phyloP scores from a whole-genome alignment of 1,140 invertebrate species.

The Drosophila hydei region DNA sequence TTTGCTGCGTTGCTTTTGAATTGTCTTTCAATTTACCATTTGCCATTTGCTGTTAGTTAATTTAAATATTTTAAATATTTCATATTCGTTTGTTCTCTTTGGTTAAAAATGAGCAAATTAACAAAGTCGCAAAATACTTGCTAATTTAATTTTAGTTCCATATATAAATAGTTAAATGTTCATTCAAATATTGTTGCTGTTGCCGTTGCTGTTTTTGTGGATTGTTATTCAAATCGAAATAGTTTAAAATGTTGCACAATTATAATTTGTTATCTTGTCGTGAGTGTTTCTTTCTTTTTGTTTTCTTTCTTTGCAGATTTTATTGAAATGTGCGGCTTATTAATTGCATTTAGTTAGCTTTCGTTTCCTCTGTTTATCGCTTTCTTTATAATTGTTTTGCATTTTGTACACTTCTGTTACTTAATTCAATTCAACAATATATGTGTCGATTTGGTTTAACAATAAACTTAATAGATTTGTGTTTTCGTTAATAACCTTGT shows the following conservation, averaged over 20 bases:
- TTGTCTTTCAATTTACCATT: neutral
- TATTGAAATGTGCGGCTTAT: constrained; percentile 42
- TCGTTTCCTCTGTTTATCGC: neutral
- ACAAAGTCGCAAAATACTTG: constrained; percentile 35
- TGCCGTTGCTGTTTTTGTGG: constrained; percentile 14
- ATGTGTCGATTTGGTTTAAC: constrained; percentile 13
- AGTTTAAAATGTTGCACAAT: constrained; percentile 28
- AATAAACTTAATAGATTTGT: constrained; percentile 44
- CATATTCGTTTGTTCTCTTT: constrained; percentile 14
- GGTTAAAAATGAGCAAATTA: constrained; percentile 38
- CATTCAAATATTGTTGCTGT: constrained; percentile 27
- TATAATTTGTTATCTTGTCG: constrained; percentile 28
- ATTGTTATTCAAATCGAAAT: constrained; percentile 33
- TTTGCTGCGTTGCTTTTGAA: constrained; percentile 34
- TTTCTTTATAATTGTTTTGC: constrained; percentile 5
- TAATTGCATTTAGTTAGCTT: constrained; percentile 8
- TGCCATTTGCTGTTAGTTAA: constrained; percentile 13
- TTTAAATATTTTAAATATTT: constrained; percentile 1
- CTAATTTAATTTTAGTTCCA: constrained; percentile 17
- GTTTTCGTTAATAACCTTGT: constrained; percentile 17
- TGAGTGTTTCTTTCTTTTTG: constrained; percentile 5
- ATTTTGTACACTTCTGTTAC: constrained; percentile 36
- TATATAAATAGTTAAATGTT: constrained; percentile 11
- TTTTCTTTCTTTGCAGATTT: constrained; percentile 31
- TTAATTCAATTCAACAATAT: constrained; percentile 38